Evolutionary conservation across 2,113 vertebrate species (phyloP).

Genomic region (Electrona antarctica): DNA sequence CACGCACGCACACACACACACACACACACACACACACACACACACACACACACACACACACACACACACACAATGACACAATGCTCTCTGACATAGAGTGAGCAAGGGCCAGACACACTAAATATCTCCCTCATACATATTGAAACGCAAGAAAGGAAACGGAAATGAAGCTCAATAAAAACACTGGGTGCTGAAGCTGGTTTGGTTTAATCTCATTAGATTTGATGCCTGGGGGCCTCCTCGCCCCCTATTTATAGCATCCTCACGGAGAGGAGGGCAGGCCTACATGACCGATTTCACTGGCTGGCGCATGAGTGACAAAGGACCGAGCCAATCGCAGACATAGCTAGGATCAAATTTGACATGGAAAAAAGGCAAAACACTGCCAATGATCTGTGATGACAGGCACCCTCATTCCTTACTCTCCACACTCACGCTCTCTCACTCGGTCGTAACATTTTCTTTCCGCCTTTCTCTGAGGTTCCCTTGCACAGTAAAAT

Average conservation of each 20-base stretch:
- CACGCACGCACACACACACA: background rate
- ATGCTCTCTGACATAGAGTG: background rate
- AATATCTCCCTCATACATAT: constrained; percentile 60
- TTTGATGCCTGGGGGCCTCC: constrained; percentile 63
- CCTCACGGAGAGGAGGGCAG: constrained; percentile 49
- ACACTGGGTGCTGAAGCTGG: constrained; percentile 68
- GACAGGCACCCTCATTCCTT: constrained; percentile 39
- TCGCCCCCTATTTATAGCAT: constrained; percentile 76
- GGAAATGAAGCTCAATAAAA: constrained; percentile 72
- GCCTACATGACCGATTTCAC: constrained; percentile 28
- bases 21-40: background rate
- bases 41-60: background rate
- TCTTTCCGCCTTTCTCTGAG: constrained; percentile 36
- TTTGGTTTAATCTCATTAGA: constrained; percentile 81
- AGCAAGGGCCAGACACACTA: constrained; percentile 43
- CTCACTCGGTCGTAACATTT: constrained; percentile 29
- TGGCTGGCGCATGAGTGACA: constrained; percentile 49
- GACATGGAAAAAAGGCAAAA: constrained; percentile 60
- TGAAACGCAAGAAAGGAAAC: constrained; percentile 59
- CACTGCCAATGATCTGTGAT: constrained; percentile 56
- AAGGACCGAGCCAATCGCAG: constrained; percentile 48
- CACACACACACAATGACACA: background rate
- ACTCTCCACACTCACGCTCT: constrained; percentile 21
- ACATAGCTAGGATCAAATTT: constrained; percentile 52
- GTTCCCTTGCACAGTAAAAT: no score